These are phyloP conservation scores for Nansenia antarctica DNA, from an alignment of 2,113 vertebrate species.

Conservation along the genomic window DNA sequence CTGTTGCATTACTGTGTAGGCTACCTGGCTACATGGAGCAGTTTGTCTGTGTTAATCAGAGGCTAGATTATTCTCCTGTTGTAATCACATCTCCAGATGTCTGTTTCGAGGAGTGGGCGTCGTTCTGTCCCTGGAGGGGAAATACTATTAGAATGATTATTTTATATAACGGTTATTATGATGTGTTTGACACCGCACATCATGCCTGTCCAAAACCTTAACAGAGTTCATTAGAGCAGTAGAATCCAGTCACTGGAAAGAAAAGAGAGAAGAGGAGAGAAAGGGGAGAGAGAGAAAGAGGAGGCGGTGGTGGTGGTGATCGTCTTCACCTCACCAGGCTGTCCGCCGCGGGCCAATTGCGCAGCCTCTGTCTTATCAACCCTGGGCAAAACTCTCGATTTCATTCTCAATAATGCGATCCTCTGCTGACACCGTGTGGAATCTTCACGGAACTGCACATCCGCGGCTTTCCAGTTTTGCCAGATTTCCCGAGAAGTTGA, in stretches of 20 bases:
- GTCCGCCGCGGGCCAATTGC: no score
- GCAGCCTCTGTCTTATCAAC: no score
- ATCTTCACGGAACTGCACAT: neutral
- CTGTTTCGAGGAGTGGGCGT: neutral
- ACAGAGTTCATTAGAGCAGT: neutral
- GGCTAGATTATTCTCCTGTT: no score
- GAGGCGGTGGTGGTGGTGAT: neutral
- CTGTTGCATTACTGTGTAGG: neutral
- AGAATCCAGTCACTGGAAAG: neutral
- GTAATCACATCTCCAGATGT: no score
- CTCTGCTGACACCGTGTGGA: constrained; percentile 46
- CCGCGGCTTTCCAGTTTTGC: constrained; percentile 20
- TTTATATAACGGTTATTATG: constrained; percentile 9
- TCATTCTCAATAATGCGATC: no score
- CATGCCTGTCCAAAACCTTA: neutral
- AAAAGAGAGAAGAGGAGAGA: neutral
- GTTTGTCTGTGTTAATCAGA: no score
- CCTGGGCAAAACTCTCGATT: no score
- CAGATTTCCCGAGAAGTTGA: constrained; percentile 66
- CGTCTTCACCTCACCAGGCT: no score
- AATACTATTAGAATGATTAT: constrained; percentile 18
- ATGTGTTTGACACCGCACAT: neutral
- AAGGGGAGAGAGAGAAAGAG: no score
- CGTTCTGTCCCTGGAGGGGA: neutral
- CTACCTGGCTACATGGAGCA: no score